These are phyloP conservation scores for Plebejus melissa DNA, from an alignment of 2,888 invertebrate genomes.

Conservation along the genomic window DNA sequence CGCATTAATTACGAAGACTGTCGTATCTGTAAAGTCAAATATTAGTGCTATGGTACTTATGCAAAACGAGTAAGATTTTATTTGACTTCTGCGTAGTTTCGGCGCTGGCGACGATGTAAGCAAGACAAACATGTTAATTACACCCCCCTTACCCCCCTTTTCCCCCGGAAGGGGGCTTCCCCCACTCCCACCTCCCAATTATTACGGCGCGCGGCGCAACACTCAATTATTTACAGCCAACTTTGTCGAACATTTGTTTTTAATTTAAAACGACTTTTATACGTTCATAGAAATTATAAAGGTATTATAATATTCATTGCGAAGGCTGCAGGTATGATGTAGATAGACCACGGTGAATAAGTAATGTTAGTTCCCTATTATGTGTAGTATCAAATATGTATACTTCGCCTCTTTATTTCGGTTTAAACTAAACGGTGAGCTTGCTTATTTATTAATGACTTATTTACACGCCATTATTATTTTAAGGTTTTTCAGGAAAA, in stretches of 20 bases:
- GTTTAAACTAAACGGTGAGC: slow-evolving; percentile 35
- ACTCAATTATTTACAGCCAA: slow-evolving; percentile 60
- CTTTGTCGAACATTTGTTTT: slow-evolving; percentile 63
- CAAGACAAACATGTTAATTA: slow-evolving; percentile 78
- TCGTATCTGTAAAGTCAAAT: slow-evolving; percentile 60
- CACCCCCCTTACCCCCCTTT: slow-evolving; percentile 42
- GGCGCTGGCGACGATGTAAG: slow-evolving; percentile 72
- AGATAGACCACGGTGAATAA: slow-evolving; percentile 45
- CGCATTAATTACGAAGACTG: slow-evolving; percentile 65
- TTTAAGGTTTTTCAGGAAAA: background rate
- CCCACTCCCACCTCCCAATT: slow-evolving; percentile 43
- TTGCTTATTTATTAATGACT: slow-evolving; percentile 26
- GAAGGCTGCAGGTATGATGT: slow-evolving; percentile 45
- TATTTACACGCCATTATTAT: slow-evolving; percentile 7
- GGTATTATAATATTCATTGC: slow-evolving; percentile 48
- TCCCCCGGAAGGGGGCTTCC: slow-evolving; percentile 35
- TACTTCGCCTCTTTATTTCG: slow-evolving; percentile 38
- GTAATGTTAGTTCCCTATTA: slow-evolving; percentile 47
- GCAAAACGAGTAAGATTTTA: slow-evolving; percentile 74
- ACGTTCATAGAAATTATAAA: slow-evolving; percentile 47
- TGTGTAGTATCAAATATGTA: slow-evolving; percentile 42
- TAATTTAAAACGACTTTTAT: slow-evolving; percentile 54
- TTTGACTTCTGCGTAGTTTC: slow-evolving; percentile 75
- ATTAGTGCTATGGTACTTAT: slow-evolving; percentile 65
- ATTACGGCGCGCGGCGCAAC: slow-evolving; percentile 44